phyloP scores from a whole-genome alignment of 1,140 invertebrate genomes.

The Neodiprion virginianus region DNA sequence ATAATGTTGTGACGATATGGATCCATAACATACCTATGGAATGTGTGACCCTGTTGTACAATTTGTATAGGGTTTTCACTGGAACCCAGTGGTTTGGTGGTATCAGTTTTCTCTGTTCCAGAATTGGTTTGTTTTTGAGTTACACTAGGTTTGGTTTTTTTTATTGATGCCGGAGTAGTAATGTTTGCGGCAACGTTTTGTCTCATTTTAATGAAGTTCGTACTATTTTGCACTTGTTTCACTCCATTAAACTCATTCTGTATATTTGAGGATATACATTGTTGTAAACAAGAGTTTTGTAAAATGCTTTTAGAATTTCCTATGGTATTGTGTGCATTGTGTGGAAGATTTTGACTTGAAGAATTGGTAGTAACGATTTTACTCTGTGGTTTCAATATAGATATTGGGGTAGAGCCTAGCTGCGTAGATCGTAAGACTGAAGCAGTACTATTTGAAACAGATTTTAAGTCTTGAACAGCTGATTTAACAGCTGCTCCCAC shows the following conservation, averaged over 20 bases:
- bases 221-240: conserved; percentile 33
- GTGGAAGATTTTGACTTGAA: conserved; percentile 26
- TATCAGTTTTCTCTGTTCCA: conserved; percentile 29
- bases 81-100: conserved; percentile 61
- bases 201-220: conserved; percentile 18
- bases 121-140: conserved; percentile 22
- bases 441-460: conserved; percentile 27
- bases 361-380: conserved; percentile 34
- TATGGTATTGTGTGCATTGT: conserved; percentile 25
- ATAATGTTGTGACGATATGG: conserved; percentile 18
- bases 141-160: conserved; percentile 26
- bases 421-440: conserved; percentile 36
- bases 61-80: conserved; percentile 72
- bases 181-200: conserved; percentile 31
- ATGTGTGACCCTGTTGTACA: conserved; percentile 67
- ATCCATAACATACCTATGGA: conserved; percentile 48
- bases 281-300: conserved; percentile 20
- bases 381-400: conserved; percentile 48
- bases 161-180: conserved; percentile 28
- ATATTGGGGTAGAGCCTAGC: conserved; percentile 39
- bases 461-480: conserved; percentile 32
- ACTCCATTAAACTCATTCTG: conserved; percentile 25
- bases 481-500: conserved; percentile 39
- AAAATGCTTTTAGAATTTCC: conserved; percentile 15
- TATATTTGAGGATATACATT: conserved; percentile 8